Percentiles rank a stretch among this genome's conserved stretches.
Evolutionary conservation across 2,888 invertebrate species (phyloP).

Genomic region (Acleris emargana): DNA sequence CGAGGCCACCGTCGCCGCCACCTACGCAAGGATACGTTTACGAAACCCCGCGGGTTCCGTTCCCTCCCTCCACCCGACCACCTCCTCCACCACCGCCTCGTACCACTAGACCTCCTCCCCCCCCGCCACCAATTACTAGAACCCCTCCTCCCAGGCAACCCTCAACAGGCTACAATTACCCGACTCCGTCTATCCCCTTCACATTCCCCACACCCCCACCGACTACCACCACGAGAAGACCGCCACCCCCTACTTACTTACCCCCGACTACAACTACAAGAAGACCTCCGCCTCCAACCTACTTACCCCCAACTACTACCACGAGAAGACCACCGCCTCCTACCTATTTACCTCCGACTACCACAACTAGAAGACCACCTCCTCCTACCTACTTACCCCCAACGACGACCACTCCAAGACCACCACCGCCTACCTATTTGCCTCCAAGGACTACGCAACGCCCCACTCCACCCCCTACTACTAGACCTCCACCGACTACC

Average conservation of each 20-base stretch:
- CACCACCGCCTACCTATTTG: slow-evolving; percentile 14
- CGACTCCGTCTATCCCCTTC: slow-evolving; percentile 47
- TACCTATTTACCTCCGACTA: slow-evolving; percentile 16
- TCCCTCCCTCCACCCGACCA: slow-evolving; percentile 16
- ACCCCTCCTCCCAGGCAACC: slow-evolving; percentile 18
- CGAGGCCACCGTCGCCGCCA: slow-evolving; percentile 25
- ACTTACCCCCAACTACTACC: slow-evolving; percentile 7
- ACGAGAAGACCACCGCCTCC: slow-evolving; percentile 13
- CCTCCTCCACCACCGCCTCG: slow-evolving; percentile 37
- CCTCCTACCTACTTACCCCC: background rate
- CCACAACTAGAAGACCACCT: background rate
- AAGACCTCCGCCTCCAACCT: too few species aligned
- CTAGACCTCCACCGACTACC: slow-evolving; percentile 30
- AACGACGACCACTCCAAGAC: slow-evolving; percentile 11
- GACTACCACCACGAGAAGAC: background rate
- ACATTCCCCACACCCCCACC: slow-evolving; percentile 39
- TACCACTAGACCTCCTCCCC: slow-evolving; percentile 32
- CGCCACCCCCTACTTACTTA: too few species aligned
- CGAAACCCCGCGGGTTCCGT: too few species aligned
- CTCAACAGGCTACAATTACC: slow-evolving; percentile 45
- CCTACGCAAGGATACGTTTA: background rate
- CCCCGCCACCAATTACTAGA: slow-evolving; percentile 25
- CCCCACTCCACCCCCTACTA: slow-evolving; percentile 43
- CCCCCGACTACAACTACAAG: slow-evolving; percentile 6
- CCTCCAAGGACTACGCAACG: slow-evolving; percentile 34